Conservation (phyloP, 2,888 invertebrate species). For the Lithophane ornitopus region DNA sequence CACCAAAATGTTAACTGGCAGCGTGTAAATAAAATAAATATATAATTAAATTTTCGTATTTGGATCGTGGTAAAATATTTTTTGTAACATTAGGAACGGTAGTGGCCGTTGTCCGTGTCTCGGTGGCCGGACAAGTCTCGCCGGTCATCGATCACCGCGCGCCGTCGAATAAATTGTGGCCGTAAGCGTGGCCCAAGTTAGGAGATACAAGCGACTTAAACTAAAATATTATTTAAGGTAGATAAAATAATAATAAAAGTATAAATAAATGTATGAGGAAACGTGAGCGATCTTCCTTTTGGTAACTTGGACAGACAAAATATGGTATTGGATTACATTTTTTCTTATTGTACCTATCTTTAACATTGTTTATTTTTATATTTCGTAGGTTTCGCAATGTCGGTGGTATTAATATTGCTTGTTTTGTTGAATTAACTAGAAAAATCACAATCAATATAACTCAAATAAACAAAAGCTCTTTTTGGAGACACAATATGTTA, state of each 20-base stretch:
- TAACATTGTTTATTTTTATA: not conserved
- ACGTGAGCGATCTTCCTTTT: too few species aligned
- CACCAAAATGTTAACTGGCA: constrained; percentile 26
- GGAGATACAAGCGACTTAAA: too few species aligned
- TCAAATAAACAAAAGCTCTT: not conserved
- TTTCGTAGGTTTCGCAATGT: not conserved
- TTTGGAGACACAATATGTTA: not conserved
- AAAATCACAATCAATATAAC: not conserved
- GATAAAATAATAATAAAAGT: too few species aligned
- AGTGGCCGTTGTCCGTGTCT: constrained; percentile 82
- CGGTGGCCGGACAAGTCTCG: constrained; percentile 80
- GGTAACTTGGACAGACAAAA: too few species aligned
- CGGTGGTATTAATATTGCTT: not conserved
- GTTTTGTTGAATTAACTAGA: not conserved
- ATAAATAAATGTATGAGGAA: too few species aligned
- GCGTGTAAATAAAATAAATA: constrained; percentile 51
- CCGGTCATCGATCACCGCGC: constrained; percentile 87
- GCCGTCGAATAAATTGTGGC: constrained; percentile 86
- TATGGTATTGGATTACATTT: too few species aligned
- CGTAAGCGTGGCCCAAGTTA: constrained; percentile 69
- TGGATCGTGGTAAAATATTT: constrained; percentile 76
- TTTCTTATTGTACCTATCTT: too few species aligned
- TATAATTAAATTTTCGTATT: constrained; percentile 77
- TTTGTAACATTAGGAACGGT: constrained; percentile 80
- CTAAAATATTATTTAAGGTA: too few species aligned